Evolutionary conservation across 2,888 invertebrate species (phyloP), one percentile per base, ranked within the genome.

Genomic region (Sthenelais limicola): DNA sequence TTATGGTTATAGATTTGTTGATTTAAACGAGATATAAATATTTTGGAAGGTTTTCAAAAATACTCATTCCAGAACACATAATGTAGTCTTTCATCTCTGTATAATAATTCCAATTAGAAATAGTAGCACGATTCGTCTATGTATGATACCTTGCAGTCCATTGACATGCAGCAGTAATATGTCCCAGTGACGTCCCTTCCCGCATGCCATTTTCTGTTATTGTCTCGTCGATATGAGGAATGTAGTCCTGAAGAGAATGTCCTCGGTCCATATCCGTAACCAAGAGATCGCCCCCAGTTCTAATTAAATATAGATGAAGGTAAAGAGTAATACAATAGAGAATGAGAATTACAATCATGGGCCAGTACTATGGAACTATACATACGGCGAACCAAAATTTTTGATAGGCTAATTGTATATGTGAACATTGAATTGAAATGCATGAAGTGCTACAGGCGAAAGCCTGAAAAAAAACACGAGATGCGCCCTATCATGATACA

Each of bases 111-210:
- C n/a, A n/a, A n/a, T n/a, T n/a, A n/a, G n/a, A n/a, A n/a, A n/a
- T n/a, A n/a, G n/a, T n/a, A n/a, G n/a, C n/a, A n/a, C n/a, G n/a
- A n/a, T n/a, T n/a, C n/a, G n/a, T n/a, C n/a, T n/a, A 51, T 4
- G 21, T 18, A 21, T 4, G 21, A 9, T 30, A 71, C 71, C 49
- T 71, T 47, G 38, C 76, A n/a, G 66, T 58, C 82, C 82, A 83
- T 32, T 74, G 71, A 75, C 82, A 84, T 12, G 81, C 76, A 24
- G 82, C 80, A 24, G 83, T 84, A 26, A 78, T 71, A 62, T 77
- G 74, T n/a, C 74, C 74, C 56, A 78, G 66, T 52, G 71, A 74
- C 28, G 77, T 76, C 0, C 78, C 77, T 18, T 74, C 75, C 51
- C 52, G 71, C 28, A 68, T 69, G 21, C 74, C 18, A n/a, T 33